Evolutionary conservation across 1,140 invertebrate species (phyloP), one percentile per base, ranked within the genome.

Genomic region (Penaeus indicus): DNA sequence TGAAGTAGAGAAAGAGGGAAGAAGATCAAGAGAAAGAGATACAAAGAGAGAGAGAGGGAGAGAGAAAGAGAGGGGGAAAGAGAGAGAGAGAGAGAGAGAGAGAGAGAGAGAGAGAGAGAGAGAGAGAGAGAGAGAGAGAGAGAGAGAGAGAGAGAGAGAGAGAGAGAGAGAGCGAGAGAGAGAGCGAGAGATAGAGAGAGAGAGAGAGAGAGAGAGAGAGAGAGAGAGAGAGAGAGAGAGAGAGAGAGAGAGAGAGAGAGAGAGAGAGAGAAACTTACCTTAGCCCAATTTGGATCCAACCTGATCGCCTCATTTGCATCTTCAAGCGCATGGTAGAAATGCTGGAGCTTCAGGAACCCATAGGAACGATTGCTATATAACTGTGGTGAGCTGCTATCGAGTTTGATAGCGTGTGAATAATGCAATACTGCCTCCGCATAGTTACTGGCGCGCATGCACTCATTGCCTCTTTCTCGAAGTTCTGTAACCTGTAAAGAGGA

Each of bases 281-380:
- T 97, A 21, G 95, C 95, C 96, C 96, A 97, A 81, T 95, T 94
- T 47, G 96, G 96, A 91, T 96, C 95, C 69, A 97, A 91, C 91
- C 94, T 94, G 82, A 97, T 96, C 25, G 95, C 95, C 92, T 95
- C 94, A 91, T 95, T 94, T 21, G 96, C 96, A 94, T 97, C 96
- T 92, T 96, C 94, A 91, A 96, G 92, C 2, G 96, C 95, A 91
- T 96, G 94, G 92, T 95, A 96, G 92, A 95, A 96, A 92, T 96
- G 96, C 90, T 96, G 94, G 90, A 96, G 93, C 92, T 96, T 96
- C 22, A 97, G 93, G 93, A 97, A 97, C 32, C 96, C 96, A 91
- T 95, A 94, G 7, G 96, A 97, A 92, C 96, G 93, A 92, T 97
- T 97, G 91, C 96, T 96, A 92, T 96, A 96, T 8, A 97, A 92